Percentiles rank a stretch among this genome's conserved stretches.
Conservation (phyloP, 2,113 vertebrate species). For the Aegypius monachus region DNA sequence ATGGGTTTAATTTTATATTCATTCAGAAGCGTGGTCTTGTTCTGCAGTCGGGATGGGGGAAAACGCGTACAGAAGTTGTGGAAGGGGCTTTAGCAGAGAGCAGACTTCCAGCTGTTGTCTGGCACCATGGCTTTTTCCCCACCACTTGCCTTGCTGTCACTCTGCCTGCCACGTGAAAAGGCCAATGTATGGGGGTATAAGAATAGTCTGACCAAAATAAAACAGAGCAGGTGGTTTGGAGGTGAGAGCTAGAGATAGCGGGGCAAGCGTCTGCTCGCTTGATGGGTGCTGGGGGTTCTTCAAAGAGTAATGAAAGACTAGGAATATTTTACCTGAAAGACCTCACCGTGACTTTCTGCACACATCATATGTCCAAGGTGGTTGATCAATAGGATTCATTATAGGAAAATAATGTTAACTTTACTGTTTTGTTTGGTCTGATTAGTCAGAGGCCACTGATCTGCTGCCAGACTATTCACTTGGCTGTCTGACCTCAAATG, state of each 20-base stretch:
- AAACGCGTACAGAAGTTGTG: neutral
- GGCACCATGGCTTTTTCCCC: neutral
- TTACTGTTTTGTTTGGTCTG: neutral
- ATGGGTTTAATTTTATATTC: neutral
- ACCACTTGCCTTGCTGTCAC: neutral
- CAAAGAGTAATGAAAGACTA: neutral
- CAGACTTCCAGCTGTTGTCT: neutral
- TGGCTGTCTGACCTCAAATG: neutral
- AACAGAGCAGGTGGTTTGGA: neutral
- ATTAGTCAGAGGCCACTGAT: neutral
- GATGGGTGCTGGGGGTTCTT: neutral
- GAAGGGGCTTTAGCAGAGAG: neutral
- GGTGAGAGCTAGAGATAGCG: neutral
- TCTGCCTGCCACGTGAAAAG: neutral
- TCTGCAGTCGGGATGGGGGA: neutral
- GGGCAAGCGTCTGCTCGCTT: neutral
- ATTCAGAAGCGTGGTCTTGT: neutral
- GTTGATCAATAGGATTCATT: neutral
- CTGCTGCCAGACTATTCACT: neutral
- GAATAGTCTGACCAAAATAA: neutral
- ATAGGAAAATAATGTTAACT: neutral
- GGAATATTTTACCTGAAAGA: neutral
- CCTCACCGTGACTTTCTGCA: neutral
- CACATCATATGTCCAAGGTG: fast-evolving
- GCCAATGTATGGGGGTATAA: neutral